Evolutionary conservation across 2,113 vertebrate genomes (phyloP), one percentile per base, ranked within the genome.

Genomic region (Rhea pennata): DNA sequence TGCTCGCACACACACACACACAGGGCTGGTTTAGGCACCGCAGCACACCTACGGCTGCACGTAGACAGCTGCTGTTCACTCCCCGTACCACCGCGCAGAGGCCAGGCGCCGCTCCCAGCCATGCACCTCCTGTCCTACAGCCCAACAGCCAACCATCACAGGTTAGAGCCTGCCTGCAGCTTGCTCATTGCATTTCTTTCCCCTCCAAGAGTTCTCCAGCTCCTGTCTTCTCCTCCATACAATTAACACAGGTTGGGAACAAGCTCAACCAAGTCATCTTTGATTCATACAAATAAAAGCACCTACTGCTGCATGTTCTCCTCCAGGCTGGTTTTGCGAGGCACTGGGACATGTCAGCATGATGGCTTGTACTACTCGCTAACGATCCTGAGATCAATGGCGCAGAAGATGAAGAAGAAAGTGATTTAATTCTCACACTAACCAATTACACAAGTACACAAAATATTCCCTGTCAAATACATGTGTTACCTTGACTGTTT

Each of bases 381-480:
- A 83, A 95, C 70, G 91, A 85, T 87, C 95, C 74, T 3, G 5
- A 93, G 95, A 96, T 95, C 92, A 95, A 91, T 48, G 87, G 87
- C 69, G 91, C 1, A 4, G 62, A 31, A 48, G 65, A 86, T 75
- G 69, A 94, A 90, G 90, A 93, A 70, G 93, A 94, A 97, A 96
- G 93, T 53, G 71, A 95, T 87, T 91, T 95, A 85, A 95, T 96
- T 96, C 87, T 71, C 91, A 92, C 62, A 95, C 91, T 89, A 96
- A 36, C 5, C 26, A 78, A 82, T 89, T 62, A 91, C 87, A 95
- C 58, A 42, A 66, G 84, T 23, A 71, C 78, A 93, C 74, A 48
- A 84, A 91, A 72, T 15, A 51, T 48, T 95, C 65, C 88, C 59
- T 83, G 85, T 88, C 93, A 96, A 50, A 48, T 26, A 80, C 84